Conservation (phyloP, 1,140 invertebrate genomes). For the Diprion similis region DNA sequence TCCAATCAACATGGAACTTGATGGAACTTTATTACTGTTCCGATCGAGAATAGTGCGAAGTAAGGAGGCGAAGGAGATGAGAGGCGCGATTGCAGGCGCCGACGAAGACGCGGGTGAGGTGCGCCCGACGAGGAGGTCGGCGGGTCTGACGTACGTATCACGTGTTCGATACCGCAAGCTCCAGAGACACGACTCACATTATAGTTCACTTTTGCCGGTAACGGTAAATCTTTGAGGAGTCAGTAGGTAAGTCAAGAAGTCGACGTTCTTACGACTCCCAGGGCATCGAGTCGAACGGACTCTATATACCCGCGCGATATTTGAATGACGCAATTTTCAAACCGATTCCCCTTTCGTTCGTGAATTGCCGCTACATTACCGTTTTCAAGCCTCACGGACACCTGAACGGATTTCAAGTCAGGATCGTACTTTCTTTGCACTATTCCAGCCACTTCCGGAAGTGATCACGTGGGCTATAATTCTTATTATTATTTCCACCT, state of each 20-base stretch:
- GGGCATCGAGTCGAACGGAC: neutral
- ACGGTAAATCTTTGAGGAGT: constrained; percentile 52
- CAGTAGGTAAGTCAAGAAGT: constrained; percentile 38
- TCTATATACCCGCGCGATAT: neutral
- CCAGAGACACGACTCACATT: constrained; percentile 53
- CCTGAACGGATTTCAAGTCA: too few relatives aligned
- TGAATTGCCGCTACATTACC: neutral
- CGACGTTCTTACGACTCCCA: neutral
- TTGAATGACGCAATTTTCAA: constrained; percentile 1
- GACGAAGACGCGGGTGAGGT: too few relatives aligned
- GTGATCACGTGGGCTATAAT: too few relatives aligned
- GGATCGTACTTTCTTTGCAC: too few relatives aligned
- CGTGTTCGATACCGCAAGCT: constrained; percentile 46
- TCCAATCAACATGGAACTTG: too few relatives aligned
- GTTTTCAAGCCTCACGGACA: too few relatives aligned
- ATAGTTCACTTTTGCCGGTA: constrained; percentile 54
- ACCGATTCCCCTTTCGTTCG: constrained; percentile 3
- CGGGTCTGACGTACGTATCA: neutral
- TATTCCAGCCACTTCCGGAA: too few relatives aligned
- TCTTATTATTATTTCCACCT: too few relatives aligned
- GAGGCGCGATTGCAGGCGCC: neutral
- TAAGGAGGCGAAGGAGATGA: neutral
- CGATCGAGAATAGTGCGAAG: too few relatives aligned
- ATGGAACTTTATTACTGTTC: too few relatives aligned
- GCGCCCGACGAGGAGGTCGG: neutral